phyloP scores from a whole-genome alignment of 2,113 vertebrate species.

The Bufo bufo region DNA sequence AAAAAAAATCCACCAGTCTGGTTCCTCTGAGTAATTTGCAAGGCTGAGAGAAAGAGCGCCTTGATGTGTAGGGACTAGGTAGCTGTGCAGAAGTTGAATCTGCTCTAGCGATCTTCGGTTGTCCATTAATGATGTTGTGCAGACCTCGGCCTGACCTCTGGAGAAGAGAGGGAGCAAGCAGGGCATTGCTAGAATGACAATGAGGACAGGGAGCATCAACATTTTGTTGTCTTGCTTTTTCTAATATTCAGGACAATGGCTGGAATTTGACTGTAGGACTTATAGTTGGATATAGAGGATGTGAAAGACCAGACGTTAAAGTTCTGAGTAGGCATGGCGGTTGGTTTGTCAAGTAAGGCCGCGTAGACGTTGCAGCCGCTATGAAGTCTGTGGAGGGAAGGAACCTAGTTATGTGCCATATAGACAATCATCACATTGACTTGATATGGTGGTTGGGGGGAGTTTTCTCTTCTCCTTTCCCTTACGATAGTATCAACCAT shows the following conservation, averaged over 20 bases:
- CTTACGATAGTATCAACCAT: not conserved
- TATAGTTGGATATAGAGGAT: not conserved
- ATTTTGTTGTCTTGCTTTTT: constrained; percentile 22
- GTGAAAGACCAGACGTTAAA: not conserved
- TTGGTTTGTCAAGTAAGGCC: not conserved
- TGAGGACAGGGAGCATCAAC: constrained; percentile 58
- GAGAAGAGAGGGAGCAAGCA: constrained; percentile 61
- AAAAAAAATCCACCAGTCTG: constrained; percentile 70
- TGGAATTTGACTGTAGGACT: constrained; percentile 11
- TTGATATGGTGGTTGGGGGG: not conserved
- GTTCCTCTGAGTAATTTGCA: constrained; percentile 84
- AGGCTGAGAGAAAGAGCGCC: constrained; percentile 71
- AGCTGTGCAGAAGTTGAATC: constrained; percentile 62
- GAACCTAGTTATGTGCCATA: not conserved
- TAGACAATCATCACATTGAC: not conserved
- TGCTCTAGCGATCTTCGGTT: constrained; percentile 53
- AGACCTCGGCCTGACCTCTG: constrained; percentile 75
- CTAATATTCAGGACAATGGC: not conserved
- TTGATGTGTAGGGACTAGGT: constrained; percentile 68
- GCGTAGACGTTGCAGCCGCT: not conserved
- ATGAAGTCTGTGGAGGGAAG: not conserved
- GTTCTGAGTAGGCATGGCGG: not conserved
- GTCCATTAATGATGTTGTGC: constrained; percentile 68
- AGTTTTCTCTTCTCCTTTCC: not conserved
- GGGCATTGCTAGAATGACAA: constrained; percentile 72